Evolutionary conservation across 1,140 invertebrate genomes (phyloP).

Genomic region (Hermatobates lingyangjiaoensis): DNA sequence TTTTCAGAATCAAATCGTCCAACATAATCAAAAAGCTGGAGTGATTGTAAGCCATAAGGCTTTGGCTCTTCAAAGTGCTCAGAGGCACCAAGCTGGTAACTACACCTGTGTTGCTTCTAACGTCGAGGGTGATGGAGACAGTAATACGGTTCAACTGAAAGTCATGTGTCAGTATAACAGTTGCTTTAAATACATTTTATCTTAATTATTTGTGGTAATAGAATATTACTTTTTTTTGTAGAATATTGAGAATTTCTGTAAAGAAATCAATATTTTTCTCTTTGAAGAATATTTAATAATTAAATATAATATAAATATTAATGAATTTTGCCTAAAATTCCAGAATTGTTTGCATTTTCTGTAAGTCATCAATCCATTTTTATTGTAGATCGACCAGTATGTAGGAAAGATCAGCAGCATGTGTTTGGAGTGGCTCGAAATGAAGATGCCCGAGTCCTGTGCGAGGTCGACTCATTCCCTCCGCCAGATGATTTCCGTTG

Average conservation of each 20-base stretch:
- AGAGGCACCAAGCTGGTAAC: constrained; percentile 57
- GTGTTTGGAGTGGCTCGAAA: constrained; percentile 69
- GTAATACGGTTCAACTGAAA: constrained; percentile 56
- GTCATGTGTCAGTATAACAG: constrained; percentile 90
- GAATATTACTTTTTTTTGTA: no score
- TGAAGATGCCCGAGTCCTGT: constrained; percentile 59
- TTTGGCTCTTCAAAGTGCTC: constrained; percentile 59
- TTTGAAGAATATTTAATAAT: no score
- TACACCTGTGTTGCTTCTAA: constrained; percentile 76
- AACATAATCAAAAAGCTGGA: constrained; percentile 58
- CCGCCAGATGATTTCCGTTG: constrained; percentile 64
- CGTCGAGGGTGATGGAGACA: constrained; percentile 68
- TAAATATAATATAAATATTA: no score
- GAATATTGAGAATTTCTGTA: no score
- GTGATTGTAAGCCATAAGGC: constrained; percentile 59
- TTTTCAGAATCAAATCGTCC: constrained; percentile 51
- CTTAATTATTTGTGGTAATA: no score
- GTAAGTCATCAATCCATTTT: no score
- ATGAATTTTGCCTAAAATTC: no score
- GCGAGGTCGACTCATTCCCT: constrained; percentile 72
- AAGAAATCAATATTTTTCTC: no score
- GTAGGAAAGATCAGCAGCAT: constrained; percentile 50
- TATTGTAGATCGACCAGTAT: constrained; percentile 64
- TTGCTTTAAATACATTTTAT: no score
- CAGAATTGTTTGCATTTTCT: no score